Evolutionary conservation across 2,888 invertebrate genomes (phyloP), one percentile per base, ranked within the genome.

Genomic region (Cataglyphis altisquamis): DNA sequence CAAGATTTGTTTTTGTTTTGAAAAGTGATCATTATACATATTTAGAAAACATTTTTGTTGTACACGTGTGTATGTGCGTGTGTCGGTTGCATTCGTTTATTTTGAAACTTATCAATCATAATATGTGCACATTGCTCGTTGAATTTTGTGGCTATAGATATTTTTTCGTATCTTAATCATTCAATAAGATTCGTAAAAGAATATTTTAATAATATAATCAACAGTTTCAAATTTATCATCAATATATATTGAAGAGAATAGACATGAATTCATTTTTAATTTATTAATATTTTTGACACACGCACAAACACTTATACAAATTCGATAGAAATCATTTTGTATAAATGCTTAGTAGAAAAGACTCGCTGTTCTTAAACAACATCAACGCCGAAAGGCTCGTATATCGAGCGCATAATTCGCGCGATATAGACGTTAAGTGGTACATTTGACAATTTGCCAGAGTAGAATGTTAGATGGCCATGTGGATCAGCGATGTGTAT

Each of bases 401-500:
- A 29, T 29, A 29, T 29, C 29, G 60, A 70, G 8, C 45, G 10
- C 29, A 21, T 45, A 45, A 70, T 21, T 60, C 32, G 18, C 45
- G 39, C 45, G 57, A 72, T 80, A 72, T 62, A 80, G 78, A 80
- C 25, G 25, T 80, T 72, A 80, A 70, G 25, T 60, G 48, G 45
- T 48, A 60, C 45, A 45, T 72, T 72, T 80, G 72, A 78, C 78
- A 70, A 78, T 78, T 78, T 60, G 78, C 60, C 72, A 36, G 32
- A 32, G 57, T 67, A 55, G 60, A 78, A 80, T 72, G 77, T 82
- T 80, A 45, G 78, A 80, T 36, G n/a, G 78, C 60, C 72, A 80
- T 78, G 70, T 48, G 41, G 60, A 78, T 78, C 78, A 48, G 70
- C 78, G 78, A 78, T 70, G 78, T 70, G 18, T 70, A 78, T 78